Evolutionary conservation across 2,797 vertebrate species (phyloP), one percentile per base, ranked within the genome.

Genomic region (Aulostomus chinensis): DNA sequence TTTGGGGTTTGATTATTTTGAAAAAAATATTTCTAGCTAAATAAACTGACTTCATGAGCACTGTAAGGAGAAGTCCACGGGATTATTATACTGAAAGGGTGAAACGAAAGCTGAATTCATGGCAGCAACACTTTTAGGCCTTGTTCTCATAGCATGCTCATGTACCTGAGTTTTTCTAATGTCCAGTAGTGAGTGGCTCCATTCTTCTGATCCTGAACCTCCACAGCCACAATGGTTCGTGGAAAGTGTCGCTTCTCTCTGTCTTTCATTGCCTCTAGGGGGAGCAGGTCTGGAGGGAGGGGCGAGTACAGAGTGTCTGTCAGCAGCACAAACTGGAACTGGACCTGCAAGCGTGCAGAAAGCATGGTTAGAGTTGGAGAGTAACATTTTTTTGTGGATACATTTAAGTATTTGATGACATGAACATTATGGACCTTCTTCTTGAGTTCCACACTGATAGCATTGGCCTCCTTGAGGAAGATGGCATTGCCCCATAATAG

Each of bases 181-280:
- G 97, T 98, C 97, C 97, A 99, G 69, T 97, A 97, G 82, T 98
- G 97, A 0, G 96, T 98, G 30, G 97, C 97, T 68, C 96, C 95
- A 0, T 99, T 99, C 81, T 97, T 98, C 86, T 95, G 95, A 85
- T 98, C 96, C 83, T 98, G 96, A 18, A 97, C 96, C 79, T 98
- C 96, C 48, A 98, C 95, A 0, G 96, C 97, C 74, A 99, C 96
- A 0, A 98, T 96, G 62, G 97, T 99, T 3, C 94, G 92, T 11
- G 97, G 97, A 58, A 98, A 98, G 0, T 94, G 95, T 1, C 90
- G 87, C 9, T 91, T 94, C 74, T 97, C 96, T 2, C 93, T 80
- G 73, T 96, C 94, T 51, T 93, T 92, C 58, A 89, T 88, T 0
- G 91, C 91, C 48, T 95, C 93, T 0, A 93, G 89, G 34, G 96